Base-by-base conservation (phyloP, 2,113 vertebrate genomes). In the Boulengerochromis microlepis region DNA sequence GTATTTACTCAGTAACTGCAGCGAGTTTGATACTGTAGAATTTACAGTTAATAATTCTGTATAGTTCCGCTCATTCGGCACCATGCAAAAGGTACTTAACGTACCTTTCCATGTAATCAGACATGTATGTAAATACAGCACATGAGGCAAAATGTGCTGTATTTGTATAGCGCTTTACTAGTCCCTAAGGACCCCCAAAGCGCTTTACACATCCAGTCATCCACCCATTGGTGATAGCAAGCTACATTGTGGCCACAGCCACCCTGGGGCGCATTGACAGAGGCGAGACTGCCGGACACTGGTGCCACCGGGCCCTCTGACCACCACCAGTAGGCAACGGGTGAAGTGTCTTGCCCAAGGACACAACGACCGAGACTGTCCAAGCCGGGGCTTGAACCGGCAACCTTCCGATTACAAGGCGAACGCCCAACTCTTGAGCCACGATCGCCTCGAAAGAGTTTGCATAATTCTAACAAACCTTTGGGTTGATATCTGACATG, bases 311-410 rank as follows among this genome's bases (percentile, higher is more conserved):
- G 18, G 50, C 50, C 50, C 50, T 52, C 50, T 52, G 18, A 52
- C 50, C 50, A 52, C 50, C 50, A 52, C 1, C 22, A 57, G 54
- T 56, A 26, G 54, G 4, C 0, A 56, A 26, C 7, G 1, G 22
- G 54, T 56, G 54, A 56, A 56, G 54, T 8, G 2, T 56, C 54
- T 56, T 56, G 11, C 2, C 22, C 4, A 56, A 56, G 54, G 54
- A 56, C 54, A 26, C 54, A 26, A 56, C 0, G 0, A 56, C 7
- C 0, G 4, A 56, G 54, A 56, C 54, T 26, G 54, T 56, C 12
- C 1, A 56, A 1, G 6, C 22, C 0, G 6, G 54, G 22, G 53
- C 22, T 56, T 0, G 4, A 57, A 57, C 4, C 1, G 0, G 54
- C 22, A 56, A 56, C 54, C 3, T 56, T 57, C 0, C 4, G 0